phyloP scores from a whole-genome alignment of 1,140 invertebrate genomes.

The Drosophila subpulchrella region DNA sequence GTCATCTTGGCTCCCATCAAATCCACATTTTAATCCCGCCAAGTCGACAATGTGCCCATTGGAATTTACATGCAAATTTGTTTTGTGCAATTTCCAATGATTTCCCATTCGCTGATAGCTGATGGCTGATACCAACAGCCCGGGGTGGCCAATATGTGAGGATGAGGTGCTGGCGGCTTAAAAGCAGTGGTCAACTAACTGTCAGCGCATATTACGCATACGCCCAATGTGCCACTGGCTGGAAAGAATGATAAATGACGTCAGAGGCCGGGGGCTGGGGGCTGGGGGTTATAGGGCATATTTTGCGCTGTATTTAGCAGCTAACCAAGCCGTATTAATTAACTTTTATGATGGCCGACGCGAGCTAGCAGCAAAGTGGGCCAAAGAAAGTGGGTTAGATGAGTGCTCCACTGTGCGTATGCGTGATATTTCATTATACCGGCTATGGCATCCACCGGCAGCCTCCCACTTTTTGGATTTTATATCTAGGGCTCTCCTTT shows the following conservation, averaged over 20 bases:
- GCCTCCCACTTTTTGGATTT: slow-evolving; percentile 22
- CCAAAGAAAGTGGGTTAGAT: slow-evolving; percentile 24
- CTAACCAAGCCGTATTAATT: slow-evolving; percentile 76
- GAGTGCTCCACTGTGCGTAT: slow-evolving; percentile 50
- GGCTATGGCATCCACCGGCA: slow-evolving; percentile 41
- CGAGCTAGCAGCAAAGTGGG: slow-evolving; percentile 1
- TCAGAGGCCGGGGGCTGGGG: slow-evolving; percentile 24
- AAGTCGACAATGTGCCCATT: slow-evolving; percentile 70
- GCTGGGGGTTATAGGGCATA: slow-evolving; percentile 41
- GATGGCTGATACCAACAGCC: slow-evolving; percentile 35
- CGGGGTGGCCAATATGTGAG: not conserved
- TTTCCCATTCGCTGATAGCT: slow-evolving; percentile 62
- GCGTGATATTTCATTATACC: slow-evolving; percentile 76
- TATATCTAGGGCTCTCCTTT: slow-evolving; percentile 59
- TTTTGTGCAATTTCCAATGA: slow-evolving; percentile 56
- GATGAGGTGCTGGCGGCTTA: slow-evolving; percentile 20
- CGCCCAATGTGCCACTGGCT: slow-evolving; percentile 29
- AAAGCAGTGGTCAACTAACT: slow-evolving; percentile 45
- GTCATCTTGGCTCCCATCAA: slow-evolving; percentile 3
- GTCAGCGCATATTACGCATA: slow-evolving; percentile 64
- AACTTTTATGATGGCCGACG: slow-evolving; percentile 69
- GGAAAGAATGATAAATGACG: slow-evolving; percentile 52
- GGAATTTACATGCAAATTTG: slow-evolving; percentile 76
- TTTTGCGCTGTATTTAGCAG: slow-evolving; percentile 76
- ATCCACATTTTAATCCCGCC: not conserved